phyloP scores from a whole-genome alignment of 2,888 invertebrate species.

The Steromphala cineraria region DNA sequence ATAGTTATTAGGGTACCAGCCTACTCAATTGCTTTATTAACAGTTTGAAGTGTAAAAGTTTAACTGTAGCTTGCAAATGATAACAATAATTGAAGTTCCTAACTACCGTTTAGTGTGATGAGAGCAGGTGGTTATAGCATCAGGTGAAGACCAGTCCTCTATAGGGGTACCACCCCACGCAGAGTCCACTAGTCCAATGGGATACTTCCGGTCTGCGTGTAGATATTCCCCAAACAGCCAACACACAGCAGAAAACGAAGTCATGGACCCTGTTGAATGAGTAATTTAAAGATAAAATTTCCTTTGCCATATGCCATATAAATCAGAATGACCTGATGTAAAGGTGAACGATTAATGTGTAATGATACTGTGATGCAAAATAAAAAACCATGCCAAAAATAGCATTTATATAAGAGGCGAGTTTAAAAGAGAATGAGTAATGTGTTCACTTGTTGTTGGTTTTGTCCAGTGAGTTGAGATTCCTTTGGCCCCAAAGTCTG shows the following conservation, averaged over 20 bases:
- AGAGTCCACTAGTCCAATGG: constrained; percentile 45
- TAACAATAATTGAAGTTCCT: no score
- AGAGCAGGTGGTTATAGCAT: constrained; percentile 16
- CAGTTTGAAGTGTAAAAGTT: no score
- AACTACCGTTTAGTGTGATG: not conserved
- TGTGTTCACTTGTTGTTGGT: constrained; percentile 34
- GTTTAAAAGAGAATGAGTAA: not conserved
- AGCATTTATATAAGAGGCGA: no score
- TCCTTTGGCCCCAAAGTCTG: constrained; percentile 28
- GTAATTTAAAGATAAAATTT: not conserved
- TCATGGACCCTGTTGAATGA: not conserved
- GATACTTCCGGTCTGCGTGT: constrained; percentile 40
- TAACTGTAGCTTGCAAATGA: no score
- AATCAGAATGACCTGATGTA: no score
- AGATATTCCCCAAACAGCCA: constrained; percentile 52
- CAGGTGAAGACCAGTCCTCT: constrained; percentile 38
- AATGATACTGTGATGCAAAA: no score
- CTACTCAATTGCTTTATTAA: no score
- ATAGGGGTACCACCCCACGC: constrained; percentile 45
- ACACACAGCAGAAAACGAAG: constrained; percentile 51
- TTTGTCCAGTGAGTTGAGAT: constrained; percentile 33
- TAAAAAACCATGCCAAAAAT: no score
- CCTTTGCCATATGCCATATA: no score
- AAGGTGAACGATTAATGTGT: no score
- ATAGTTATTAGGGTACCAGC: no score